A percentile compares a stretch with the other conserved stretches of the same genome.
phyloP scores from a whole-genome alignment of 2,113 vertebrate species.

The Rhinoptilus africanus region DNA sequence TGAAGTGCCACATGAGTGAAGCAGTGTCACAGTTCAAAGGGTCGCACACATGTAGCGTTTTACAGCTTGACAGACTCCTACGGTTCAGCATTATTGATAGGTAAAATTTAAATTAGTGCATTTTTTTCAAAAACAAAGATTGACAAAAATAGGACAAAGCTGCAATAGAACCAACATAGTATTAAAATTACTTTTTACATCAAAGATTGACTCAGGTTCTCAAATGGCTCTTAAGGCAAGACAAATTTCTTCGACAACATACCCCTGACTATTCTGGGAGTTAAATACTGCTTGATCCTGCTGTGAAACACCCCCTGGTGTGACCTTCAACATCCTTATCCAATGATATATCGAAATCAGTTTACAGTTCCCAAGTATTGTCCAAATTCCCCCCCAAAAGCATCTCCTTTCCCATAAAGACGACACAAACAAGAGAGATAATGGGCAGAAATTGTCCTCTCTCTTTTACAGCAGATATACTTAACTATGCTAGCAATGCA shows the following conservation, averaged over 20 bases:
- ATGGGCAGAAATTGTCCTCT: neutral
- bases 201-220: neutral
- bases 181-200: neutral
- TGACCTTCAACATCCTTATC: neutral
- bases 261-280: neutral
- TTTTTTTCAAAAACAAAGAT: neutral
- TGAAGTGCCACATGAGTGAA: neutral
- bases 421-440: neutral
- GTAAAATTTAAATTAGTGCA: neutral
- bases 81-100: neutral
- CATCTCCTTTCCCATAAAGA: neutral
- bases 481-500: neutral
- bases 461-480: accelerated
- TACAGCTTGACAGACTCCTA: neutral
- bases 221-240: neutral
- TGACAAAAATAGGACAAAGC: neutral
- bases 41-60: neutral
- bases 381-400: neutral
- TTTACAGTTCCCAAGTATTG: neutral
- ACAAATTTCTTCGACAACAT: neutral
- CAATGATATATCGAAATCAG: neutral
- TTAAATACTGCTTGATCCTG: neutral
- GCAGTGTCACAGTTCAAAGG: neutral
- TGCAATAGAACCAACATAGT: neutral
- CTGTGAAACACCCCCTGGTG: neutral